Evolutionary conservation across 2,797 vertebrate genomes (phyloP), one percentile per base, ranked within the genome.

Genomic region (Hemitrygon akajei): DNA sequence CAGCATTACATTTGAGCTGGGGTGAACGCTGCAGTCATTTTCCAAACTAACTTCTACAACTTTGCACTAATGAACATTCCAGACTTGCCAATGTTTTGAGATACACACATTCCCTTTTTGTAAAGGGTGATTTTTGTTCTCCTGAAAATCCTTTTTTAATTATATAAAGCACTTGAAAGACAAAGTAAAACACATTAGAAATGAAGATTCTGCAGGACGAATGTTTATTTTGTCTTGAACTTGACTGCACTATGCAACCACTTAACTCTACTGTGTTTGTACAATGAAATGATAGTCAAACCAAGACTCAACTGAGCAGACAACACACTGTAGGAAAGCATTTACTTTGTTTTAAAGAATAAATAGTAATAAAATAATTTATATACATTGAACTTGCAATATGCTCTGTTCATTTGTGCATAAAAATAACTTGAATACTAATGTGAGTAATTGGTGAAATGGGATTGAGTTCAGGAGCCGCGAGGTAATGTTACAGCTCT

Each of bases 351-450:
- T 95, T 96, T 97, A 97, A 97, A 97, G 97, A 96, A 96, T 95
- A 96, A 97, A 97, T 97, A 97, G 69, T 93, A 97, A 97, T 97
- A 97, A 97, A 97, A 97, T 97, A 97, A 97, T 97, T 97, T 97
- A 97, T 97, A 97, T 96, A 96, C 86, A 93, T 76, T 93, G 73
- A 76, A 93, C 91, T 75, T 76, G 66, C 34, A 66, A 73, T 89
- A 89, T n/a, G 63, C 86, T 66, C 56, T 91, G 87, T 66, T 73
- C 22, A 71, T 75, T 93, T 93, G 69, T 76, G 37, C 91, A 93
- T 69, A 76, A 75, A 75, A 93, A 93, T 93, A 93, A 76, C 71
- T 66, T 89, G 86, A 89, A 89, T 89, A 69, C 86, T 69, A 87
- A 63, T 79, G 11, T 73, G 73, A 37, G 40, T 40, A 71, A 71